These are phyloP conservation scores for Caenorhabditis wallacei DNA, from an alignment of 2,888 invertebrate species.

Conservation along the genomic window DNA sequence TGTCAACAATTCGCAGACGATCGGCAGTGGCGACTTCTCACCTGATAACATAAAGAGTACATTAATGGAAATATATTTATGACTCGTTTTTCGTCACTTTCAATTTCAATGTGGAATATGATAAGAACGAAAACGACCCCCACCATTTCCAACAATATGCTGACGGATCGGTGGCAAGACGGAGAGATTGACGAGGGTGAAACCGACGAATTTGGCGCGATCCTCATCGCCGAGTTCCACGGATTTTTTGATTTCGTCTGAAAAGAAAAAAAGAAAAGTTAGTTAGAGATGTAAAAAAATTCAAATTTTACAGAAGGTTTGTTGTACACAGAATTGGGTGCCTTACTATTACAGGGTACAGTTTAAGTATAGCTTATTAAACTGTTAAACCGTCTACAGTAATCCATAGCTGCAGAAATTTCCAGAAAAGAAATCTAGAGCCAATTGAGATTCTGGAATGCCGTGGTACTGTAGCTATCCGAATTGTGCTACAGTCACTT, in stretches of 20 bases:
- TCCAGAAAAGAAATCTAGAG: too few relatives aligned
- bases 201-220: constrained; percentile 67
- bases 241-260: constrained; percentile 57
- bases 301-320: background rate
- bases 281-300: background rate
- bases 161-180: constrained; percentile 61
- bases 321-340: too few relatives aligned
- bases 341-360: too few relatives aligned
- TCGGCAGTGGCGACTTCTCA: constrained; percentile 46
- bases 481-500: too few relatives aligned
- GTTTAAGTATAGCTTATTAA: too few relatives aligned
- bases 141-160: constrained; percentile 33
- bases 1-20: constrained; percentile 54
- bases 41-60: constrained; percentile 37
- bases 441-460: too few relatives aligned
- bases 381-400: too few relatives aligned
- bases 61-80: background rate
- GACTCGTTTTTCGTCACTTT: constrained; percentile 4
- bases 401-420: too few relatives aligned
- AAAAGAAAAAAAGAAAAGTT: constrained; percentile 22
- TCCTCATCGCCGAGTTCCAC: constrained; percentile 49
- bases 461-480: too few relatives aligned
- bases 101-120: constrained; percentile 10
- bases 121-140: background rate
- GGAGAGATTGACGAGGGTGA: constrained; percentile 68